Evolutionary conservation across 2,113 vertebrate species (phyloP).

Genomic region (Mormoops blainvillei): DNA sequence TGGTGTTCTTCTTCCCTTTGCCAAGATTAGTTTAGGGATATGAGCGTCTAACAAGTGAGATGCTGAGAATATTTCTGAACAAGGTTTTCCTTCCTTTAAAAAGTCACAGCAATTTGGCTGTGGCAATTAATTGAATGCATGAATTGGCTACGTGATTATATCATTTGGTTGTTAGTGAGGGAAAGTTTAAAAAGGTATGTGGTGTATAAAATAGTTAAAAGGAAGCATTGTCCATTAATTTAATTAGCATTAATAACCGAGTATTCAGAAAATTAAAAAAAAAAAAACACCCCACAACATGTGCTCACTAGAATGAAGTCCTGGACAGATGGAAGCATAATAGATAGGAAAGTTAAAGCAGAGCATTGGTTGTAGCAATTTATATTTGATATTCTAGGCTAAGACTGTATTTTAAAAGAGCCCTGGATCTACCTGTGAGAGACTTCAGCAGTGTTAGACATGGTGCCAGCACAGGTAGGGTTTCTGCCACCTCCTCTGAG

Average conservation of each 20-base stretch:
- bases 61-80: background rate
- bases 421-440: background rate
- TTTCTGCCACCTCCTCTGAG: background rate
- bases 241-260: background rate
- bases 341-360: background rate
- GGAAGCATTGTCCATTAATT: background rate
- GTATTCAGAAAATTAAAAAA: background rate
- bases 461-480: background rate
- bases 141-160: background rate
- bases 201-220: background rate
- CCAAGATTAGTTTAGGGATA: background rate
- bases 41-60: background rate
- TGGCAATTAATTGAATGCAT: background rate
- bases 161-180: background rate
- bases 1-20: background rate
- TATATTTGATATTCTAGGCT: background rate
- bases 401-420: background rate
- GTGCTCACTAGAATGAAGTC: background rate
- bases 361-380: background rate
- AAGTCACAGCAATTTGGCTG: background rate
- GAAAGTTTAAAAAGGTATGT: background rate
- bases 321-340: background rate
- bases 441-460: background rate
- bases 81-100: background rate
- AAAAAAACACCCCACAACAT: background rate